Evolutionary conservation across 2,888 invertebrate genomes (phyloP), one percentile per base, ranked within the genome.

Genomic region (Dryocosmus kuriphilus): DNA sequence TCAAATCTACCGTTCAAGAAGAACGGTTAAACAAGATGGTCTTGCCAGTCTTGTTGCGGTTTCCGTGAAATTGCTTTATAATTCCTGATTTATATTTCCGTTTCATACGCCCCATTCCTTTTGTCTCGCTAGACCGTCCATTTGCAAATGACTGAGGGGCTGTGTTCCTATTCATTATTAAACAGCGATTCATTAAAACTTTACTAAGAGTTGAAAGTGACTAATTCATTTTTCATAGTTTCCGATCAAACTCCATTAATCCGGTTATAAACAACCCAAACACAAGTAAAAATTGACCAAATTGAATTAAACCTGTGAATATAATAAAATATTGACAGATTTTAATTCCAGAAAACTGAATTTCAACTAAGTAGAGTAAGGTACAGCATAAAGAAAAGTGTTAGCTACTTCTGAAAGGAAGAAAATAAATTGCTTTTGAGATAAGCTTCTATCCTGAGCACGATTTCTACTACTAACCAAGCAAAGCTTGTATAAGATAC

Each of bases 1-100:
- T 27, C 1, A 41, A 27, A 41, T 46, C 46, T 46, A 27, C 67
- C 41, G 16, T 46, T n/a, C 46, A 71, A 71, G 71, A 71, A 24
- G 27, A 27, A 71, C 71, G n/a, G 46, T 46, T 71, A 71, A 51
- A 71, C 32, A 51, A 51, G 71, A 71, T 51, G 30, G 46, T 71
- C 32, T 71, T 71, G 30, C 78, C 82, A 85, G 82, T 87, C 87
- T 82, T 83, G 81, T 86, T 84, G 86, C 82, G 86, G 86, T 85
- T 86, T 85, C 80, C 82, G 63, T 78, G 81, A 86, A 88, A 89
- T 89, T 86, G 85, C 88, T 89, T 89, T 88, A 88, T 88, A 88
- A 88, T 88, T 87, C 83, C 82, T 86, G 87, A 89, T 88, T 88
- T 87, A 88, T 87, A 83, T 81, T 83, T 83, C 80, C 80, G 76